A percentile compares a stretch with the other conserved stretches of the same genome.
phyloP scores from a whole-genome alignment of 2,113 vertebrate genomes.

The Puma concolor region DNA sequence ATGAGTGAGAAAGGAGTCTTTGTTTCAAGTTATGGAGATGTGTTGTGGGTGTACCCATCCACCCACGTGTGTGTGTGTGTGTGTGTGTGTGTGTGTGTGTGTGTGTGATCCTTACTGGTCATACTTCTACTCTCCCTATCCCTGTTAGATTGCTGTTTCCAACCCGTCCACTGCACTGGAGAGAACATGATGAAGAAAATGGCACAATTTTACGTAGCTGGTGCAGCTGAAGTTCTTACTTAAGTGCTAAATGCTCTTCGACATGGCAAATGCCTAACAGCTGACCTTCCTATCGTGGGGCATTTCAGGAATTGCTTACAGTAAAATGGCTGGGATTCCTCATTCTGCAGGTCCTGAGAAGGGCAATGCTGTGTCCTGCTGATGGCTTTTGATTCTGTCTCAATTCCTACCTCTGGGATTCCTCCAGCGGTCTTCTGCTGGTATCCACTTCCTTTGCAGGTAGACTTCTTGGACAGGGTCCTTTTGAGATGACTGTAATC shows the following conservation, averaged over 20 bases:
- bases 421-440: neutral
- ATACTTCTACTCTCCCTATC: neutral
- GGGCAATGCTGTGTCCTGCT: too few species aligned
- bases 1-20: neutral
- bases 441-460: neutral
- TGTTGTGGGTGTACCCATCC: too few species aligned
- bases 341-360: neutral
- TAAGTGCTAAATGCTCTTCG: neutral
- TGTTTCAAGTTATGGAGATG: neutral
- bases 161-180: rapidly evolving
- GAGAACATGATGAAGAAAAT: too few species aligned
- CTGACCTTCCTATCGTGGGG: neutral
- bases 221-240: neutral
- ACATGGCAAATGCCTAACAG: too few species aligned
- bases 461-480: neutral
- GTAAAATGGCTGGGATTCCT: neutral
- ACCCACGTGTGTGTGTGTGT: too few species aligned
- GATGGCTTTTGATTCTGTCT: neutral
- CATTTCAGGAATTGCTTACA: neutral
- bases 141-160: neutral
- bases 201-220: neutral
- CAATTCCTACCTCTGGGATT: neutral
- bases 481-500: neutral
- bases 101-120: neutral
- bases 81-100: neutral